phyloP scores from a whole-genome alignment of 2,888 invertebrate species.

The Vesta saturnalis region DNA sequence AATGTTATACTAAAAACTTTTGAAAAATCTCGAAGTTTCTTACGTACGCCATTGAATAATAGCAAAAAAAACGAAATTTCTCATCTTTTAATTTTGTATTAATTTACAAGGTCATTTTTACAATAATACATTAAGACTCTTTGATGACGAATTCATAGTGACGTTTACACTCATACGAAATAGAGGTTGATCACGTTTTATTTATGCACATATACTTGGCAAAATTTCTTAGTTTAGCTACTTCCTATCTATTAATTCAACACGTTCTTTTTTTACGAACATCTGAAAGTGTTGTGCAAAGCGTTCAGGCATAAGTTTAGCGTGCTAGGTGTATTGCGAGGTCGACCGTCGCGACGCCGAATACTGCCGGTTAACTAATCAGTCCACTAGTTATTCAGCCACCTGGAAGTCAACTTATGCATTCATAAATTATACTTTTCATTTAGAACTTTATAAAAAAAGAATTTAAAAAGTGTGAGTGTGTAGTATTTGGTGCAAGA shows the following conservation, averaged over 20 bases:
- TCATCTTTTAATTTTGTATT: background rate
- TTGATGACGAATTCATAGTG: conserved; percentile 19
- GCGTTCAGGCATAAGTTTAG: conserved; percentile 26
- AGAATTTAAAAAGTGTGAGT: background rate
- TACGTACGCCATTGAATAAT: no score
- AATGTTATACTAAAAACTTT: no score
- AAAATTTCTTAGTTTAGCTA: conserved; percentile 16
- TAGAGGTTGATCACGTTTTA: conserved; percentile 25
- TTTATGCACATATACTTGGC: conserved; percentile 28
- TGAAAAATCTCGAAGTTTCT: no score
- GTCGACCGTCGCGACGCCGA: conserved; percentile 52
- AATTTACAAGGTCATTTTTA: background rate
- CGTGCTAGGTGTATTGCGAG: conserved; percentile 41
- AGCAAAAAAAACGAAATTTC: no score
- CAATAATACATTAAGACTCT: background rate
- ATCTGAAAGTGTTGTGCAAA: conserved; percentile 19
- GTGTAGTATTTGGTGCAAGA: background rate
- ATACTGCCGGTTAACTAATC: conserved; percentile 50
- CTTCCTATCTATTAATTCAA: conserved; percentile 30
- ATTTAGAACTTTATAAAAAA: background rate
- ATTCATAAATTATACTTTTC: background rate
- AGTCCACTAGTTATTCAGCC: conserved; percentile 51
- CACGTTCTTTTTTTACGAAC: conserved; percentile 27
- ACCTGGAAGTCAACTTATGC: conserved; percentile 47
- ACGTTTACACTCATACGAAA: conserved; percentile 23